Evolutionary conservation across 2,113 vertebrate genomes (phyloP), one percentile per base, ranked within the genome.

Genomic region (Suricata suricatta): DNA sequence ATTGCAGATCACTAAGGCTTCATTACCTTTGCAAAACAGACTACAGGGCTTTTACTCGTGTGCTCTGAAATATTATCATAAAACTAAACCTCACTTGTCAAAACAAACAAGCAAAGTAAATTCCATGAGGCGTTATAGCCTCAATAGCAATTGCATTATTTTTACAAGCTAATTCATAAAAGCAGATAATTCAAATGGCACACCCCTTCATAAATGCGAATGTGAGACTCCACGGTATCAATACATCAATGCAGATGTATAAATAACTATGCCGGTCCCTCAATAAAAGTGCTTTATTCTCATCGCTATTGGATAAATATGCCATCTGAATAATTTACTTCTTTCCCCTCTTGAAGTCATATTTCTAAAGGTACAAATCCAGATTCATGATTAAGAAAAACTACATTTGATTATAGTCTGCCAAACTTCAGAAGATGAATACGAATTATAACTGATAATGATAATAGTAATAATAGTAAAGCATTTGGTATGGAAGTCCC

Each of bases 141-240:
- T 95, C 96, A 72, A 97, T 84, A 96, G 95, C 95, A 93, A 97
- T 95, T 94, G 95, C 96, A 96, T 97, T 98, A 95, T 91, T 98
- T 97, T 98, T 97, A 98, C 96, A 98, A 93, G 95, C 95, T 97
- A 98, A 97, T 98, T 98, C 96, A 98, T 97, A 97, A 95, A 96
- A 77, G 81, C 88, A 66, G 95, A 74, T 96, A 94, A 98, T 95
- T 96, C 91, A 96, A 97, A 97, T 76, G 72, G 93, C 71, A 74
- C 54, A 86, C 66, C 85, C 72, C 41, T 97, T 95, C 33, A 84
- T 87, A 93, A 96, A 95, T 52, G 85, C 14, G 38, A 95, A 80
- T 57, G 69, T 47, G n/a, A 82, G 82, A 57, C 7, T n/a, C 72
- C 57, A 35, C 44, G 71, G 83, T 81, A 68, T 92, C 66, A 96